Evolutionary conservation across 2,888 invertebrate genomes (phyloP).

Genomic region (Mythimna impura): DNA sequence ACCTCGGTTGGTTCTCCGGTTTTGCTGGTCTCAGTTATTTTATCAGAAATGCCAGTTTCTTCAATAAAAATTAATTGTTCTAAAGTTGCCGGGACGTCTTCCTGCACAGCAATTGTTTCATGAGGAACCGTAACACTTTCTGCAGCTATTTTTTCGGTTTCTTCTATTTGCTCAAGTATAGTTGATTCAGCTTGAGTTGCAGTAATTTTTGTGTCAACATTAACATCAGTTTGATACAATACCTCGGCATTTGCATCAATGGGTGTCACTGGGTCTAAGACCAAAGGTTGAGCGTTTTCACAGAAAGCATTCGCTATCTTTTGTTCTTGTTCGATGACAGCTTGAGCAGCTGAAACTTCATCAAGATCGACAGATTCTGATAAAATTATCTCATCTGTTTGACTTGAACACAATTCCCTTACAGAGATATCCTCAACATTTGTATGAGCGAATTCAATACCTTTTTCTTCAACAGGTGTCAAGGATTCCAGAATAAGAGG

Average conservation of each 20-base stretch:
- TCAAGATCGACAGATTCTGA: not conserved
- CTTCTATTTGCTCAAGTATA: conserved; percentile 17
- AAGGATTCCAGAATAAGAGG: not conserved
- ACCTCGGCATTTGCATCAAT: not conserved
- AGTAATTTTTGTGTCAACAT: not conserved
- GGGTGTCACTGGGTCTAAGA: not conserved
- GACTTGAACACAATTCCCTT: not conserved
- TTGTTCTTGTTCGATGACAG: not conserved
- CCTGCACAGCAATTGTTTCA: conserved; percentile 14
- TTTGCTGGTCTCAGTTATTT: not conserved
- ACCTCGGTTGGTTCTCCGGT: not conserved
- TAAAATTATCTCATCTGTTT: conserved; percentile 8
- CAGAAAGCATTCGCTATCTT: not conserved
- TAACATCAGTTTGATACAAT: not conserved
- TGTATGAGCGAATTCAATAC: not conserved
- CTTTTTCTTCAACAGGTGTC: conserved; percentile 6
- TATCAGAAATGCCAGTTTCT: not conserved
- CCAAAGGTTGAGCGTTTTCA: conserved; percentile 2
- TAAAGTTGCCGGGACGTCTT: conserved; percentile 3
- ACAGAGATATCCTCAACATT: not conserved
- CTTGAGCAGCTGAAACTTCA: not conserved
- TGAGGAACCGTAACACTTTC: not conserved
- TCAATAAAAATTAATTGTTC: conserved; percentile 22
- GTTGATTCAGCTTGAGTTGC: conserved; percentile 4
- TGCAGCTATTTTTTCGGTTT: not conserved